Conservation (phyloP, 2,797 vertebrate genomes). For the Kryptopterus vitreolus region DNA sequence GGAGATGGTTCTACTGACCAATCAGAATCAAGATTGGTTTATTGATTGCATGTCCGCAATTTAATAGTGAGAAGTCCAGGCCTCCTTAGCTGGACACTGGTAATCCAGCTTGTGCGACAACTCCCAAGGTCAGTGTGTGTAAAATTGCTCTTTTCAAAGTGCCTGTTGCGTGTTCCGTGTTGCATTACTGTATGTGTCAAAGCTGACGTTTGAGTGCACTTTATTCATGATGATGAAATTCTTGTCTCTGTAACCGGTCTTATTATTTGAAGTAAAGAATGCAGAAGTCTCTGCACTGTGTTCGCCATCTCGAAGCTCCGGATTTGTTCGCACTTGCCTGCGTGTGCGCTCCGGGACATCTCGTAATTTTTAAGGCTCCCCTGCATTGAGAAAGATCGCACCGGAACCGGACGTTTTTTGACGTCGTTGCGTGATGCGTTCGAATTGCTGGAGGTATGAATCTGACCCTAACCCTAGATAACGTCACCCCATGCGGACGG, state of each 20-base stretch:
- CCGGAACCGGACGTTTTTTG: not conserved
- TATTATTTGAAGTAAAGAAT: not conserved
- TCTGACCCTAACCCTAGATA: not conserved
- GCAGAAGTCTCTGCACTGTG: not conserved
- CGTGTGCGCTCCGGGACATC: not conserved
- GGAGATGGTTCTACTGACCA: not conserved
- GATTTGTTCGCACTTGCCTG: slow-evolving; percentile 5
- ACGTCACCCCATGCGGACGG: not conserved
- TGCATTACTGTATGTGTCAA: not conserved
- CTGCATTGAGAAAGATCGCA: not conserved
- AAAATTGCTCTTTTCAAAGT: not conserved
- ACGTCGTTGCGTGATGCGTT: not conserved
- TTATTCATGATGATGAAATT: slow-evolving; percentile 1
- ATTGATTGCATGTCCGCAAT: not conserved
- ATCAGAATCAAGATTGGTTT: not conserved
- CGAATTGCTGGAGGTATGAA: not conserved
- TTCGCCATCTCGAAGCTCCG: not conserved
- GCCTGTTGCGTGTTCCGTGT: not conserved
- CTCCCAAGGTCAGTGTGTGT: not conserved
- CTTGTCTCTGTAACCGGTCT: not conserved
- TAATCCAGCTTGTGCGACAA: not conserved
- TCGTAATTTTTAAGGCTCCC: slow-evolving; percentile 1
- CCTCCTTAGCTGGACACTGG: not conserved
- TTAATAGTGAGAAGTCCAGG: not conserved
- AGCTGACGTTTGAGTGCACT: not conserved